Base-by-base conservation (phyloP, 2,797 vertebrate species). In the Todus mexicanus region DNA sequence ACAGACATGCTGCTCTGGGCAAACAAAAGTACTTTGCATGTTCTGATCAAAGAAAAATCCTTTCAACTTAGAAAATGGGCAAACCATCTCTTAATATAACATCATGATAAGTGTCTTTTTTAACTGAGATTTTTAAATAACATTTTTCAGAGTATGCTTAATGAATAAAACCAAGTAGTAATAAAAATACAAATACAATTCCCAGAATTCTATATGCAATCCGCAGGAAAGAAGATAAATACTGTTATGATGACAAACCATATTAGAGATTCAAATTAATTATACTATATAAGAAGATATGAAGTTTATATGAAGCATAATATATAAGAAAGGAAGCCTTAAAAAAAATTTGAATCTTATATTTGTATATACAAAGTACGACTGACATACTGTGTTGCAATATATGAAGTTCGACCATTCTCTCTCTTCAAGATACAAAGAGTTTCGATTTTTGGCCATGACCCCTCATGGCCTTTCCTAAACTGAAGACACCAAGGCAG, bases 21-120 rank as follows among this genome's bases (percentile, higher is more conserved):
- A 77, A 76, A 40, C 14, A 47, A 26, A 74, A 79, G 43, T 50
- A 47, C 26, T 69, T 11, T 4, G 6, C 15, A 16, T 7, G 8
- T 71, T 70, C 51, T 50, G 33, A 74, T 37, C 16, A 77, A 72
- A 92, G 29, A 45, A 79, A 74, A 92, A 31, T 10, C 40, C 40
- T 74, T 68, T 53, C 63, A 90, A 74, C 33, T 56, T 33, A 21
- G 11, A 73, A 53, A 85, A 37, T 0, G 3, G 27, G 20, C 45
- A 70, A 84, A 31, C 4, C 12, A 43, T 29, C 27, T 77, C 29
- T 35, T 35, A 27, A 2, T 4, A 5, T 31, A 71, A 56, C 11
- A 68, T 11, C 4, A 4, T 5, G 3, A 12, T 15, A 68, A 70
- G 4, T 2, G 0, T 1, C 3, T 14, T 2, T 10, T 65, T 71